These are phyloP conservation scores for Polymixis lichenea DNA, from an alignment of 2,888 invertebrate species.

Conservation along the genomic window DNA sequence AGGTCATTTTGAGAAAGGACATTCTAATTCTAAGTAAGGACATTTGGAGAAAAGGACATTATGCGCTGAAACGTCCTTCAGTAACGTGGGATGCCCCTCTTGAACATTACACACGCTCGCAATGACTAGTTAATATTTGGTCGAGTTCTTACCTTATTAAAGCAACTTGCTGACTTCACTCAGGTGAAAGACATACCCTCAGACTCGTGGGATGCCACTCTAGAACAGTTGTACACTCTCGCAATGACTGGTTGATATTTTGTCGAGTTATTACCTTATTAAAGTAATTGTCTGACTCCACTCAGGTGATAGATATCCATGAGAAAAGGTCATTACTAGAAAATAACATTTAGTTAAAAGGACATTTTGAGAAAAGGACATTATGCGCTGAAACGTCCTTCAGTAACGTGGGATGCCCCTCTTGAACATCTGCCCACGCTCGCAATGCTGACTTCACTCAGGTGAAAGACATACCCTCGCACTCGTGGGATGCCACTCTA, in stretches of 20 bases:
- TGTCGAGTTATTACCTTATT: constrained; percentile 63
- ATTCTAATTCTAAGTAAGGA: too few species aligned
- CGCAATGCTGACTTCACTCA: constrained; percentile 91
- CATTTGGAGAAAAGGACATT: too few species aligned
- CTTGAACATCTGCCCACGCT: constrained; percentile 91
- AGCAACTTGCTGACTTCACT: constrained; percentile 95
- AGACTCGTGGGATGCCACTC: constrained; percentile 92
- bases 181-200: constrained; percentile 94
- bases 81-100: too few species aligned
- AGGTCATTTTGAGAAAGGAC: too few species aligned
- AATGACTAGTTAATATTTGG: too few species aligned
- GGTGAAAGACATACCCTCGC: constrained; percentile 77
- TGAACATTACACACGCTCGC: constrained; percentile 92
- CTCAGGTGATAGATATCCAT: constrained; percentile 92
- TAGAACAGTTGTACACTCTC: constrained; percentile 92
- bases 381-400: constrained; percentile 71
- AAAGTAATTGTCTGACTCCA: constrained; percentile 94
- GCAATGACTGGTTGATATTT: constrained; percentile 93
- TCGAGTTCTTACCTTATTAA: too few species aligned
- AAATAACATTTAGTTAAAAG: too few species aligned
- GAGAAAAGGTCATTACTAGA: too few species aligned
- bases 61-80: constrained; percentile 71
- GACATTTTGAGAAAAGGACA: too few species aligned
- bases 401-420: too few species aligned
- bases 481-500: constrained; percentile 92